Evolutionary conservation across 2,797 vertebrate genomes (phyloP).

Genomic region (Eospalax fontanierii): DNA sequence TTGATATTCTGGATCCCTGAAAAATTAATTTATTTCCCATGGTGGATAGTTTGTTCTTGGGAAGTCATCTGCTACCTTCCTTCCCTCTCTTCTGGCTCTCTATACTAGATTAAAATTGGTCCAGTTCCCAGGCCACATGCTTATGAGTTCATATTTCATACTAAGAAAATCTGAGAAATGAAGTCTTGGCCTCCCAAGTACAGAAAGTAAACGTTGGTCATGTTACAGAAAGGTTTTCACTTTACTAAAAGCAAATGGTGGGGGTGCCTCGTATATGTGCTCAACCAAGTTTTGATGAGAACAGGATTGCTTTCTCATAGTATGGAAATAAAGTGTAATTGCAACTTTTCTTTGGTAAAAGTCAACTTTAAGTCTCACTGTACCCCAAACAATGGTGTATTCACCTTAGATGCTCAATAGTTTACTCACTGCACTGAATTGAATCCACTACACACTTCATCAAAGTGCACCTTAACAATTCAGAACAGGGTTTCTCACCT

Average conservation of each 20-base stretch:
- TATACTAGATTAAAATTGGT: background rate
- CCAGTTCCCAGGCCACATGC: background rate
- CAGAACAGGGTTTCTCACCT: background rate
- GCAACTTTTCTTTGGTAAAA: background rate
- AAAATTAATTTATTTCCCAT: slow-evolving; percentile 68
- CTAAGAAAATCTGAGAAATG: slow-evolving; percentile 39
- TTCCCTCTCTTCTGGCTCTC: slow-evolving; percentile 37
- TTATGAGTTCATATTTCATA: slow-evolving; percentile 52
- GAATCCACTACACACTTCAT: background rate
- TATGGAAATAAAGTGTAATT: background rate
- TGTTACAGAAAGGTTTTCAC: background rate
- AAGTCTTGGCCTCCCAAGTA: slow-evolving; percentile 32
- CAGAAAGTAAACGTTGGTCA: background rate
- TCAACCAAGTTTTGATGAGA: slow-evolving; percentile 27
- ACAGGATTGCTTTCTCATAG: background rate
- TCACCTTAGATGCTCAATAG: background rate
- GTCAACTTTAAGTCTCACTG: background rate
- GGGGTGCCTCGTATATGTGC: background rate
- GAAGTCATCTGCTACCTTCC: background rate
- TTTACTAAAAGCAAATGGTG: background rate
- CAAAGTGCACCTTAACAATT: background rate
- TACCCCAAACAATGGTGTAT: background rate
- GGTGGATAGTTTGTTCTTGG: slow-evolving; percentile 44
- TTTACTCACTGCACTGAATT: background rate
- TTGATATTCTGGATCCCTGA: slow-evolving; percentile 75